Evolutionary conservation across 2,113 vertebrate genomes (phyloP).

Genomic region (Isichthys henryi): DNA sequence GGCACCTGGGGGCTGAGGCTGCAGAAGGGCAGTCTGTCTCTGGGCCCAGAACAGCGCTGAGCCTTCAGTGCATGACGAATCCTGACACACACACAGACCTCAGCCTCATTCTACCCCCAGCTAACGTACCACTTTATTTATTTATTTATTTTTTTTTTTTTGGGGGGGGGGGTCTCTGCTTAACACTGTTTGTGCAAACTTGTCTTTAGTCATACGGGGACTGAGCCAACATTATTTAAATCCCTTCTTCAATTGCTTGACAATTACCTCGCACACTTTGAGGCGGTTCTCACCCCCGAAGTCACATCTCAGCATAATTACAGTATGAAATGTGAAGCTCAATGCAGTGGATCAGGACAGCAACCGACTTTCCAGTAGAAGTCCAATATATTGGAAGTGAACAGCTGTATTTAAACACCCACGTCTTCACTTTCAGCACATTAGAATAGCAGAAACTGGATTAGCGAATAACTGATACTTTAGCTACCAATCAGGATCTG

Average conservation of each 20-base stretch:
- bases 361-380: neutral
- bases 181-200: neutral
- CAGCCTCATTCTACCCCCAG: neutral
- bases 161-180: neutral
- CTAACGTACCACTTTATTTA: neutral
- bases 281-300: neutral
- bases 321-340: neutral
- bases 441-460: neutral
- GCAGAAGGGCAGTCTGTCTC: neutral
- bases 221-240: neutral
- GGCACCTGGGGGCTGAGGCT: neutral
- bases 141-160: neutral
- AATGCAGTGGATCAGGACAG: neutral
- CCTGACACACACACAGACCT: neutral
- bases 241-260: too few relatives aligned
- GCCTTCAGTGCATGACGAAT: neutral
- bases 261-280: neutral
- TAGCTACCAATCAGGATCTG: neutral
- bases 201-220: neutral
- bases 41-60: neutral
- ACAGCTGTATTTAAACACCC: constrained; percentile 2
- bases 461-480: neutral
- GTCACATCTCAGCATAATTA: neutral
- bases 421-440: constrained; percentile 3
- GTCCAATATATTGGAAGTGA: neutral